Conservation (phyloP, 2,113 vertebrate genomes). For the Alligator mississippiensis region DNA sequence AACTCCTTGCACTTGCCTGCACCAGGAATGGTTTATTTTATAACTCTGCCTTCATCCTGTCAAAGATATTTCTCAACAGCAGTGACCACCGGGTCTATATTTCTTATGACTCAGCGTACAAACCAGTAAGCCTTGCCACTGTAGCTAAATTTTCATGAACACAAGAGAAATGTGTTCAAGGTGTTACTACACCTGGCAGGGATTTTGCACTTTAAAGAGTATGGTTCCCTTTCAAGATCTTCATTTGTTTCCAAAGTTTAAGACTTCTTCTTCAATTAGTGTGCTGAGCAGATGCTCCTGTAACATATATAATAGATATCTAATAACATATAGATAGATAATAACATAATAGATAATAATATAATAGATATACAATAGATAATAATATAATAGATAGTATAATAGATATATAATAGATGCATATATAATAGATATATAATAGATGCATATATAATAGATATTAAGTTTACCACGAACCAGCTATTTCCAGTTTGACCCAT, state of each 20-base stretch:
- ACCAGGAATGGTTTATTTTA: background rate
- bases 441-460: too few species aligned
- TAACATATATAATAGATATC: background rate
- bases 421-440: too few species aligned
- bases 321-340: too few species aligned
- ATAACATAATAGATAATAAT: background rate
- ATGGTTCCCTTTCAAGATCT: background rate
- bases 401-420: background rate
- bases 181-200: background rate
- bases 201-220: background rate
- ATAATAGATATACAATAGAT: conserved; percentile 15
- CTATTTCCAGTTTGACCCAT: conserved; percentile 35
- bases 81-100: rapidly evolving
- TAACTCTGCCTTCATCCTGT: background rate
- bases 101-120: background rate
- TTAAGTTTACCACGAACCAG: background rate
- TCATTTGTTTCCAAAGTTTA: conserved; percentile 12
- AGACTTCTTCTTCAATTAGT: background rate
- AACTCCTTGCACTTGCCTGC: background rate
- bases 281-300: conserved; percentile 39
- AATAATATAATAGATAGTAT: too few species aligned
- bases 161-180: background rate
- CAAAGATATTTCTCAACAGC: background rate
- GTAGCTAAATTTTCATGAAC: background rate
- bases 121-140: background rate